Base-by-base conservation (phyloP, 1,140 invertebrate genomes). In the Steinernema khuongi region DNA sequence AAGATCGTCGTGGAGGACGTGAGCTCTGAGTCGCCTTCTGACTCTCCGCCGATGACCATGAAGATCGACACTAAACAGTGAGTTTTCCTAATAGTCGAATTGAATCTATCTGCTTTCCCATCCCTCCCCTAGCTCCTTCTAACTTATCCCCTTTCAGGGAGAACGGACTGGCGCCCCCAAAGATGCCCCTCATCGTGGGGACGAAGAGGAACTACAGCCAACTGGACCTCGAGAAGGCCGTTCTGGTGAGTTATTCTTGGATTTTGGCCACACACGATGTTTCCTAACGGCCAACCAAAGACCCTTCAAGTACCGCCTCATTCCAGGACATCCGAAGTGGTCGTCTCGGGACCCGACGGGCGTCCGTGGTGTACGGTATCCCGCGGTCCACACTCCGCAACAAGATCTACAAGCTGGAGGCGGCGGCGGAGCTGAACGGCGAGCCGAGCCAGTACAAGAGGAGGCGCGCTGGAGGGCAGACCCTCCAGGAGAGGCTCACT, bases 351-450 rank as follows among this genome's bases (percentile, higher is more conserved):
- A 95, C 93, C 0, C 87, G 94, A 32, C 89, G 94, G 74, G 94
- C 94, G 0, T 92, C 94, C 33, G 93, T 93, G 31, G 91, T 96
- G 75, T 97, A 97, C 86, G 93, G 94, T 73, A 95, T 97, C 84
- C 94, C 94, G 1, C 89, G 94, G 70, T 96, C 94, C 70, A 96
- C 94, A 1, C 89, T 97, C 2, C 89, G 94, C 44, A 96, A 96
- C 87, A 97, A 97, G 88, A 89, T 90, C 26, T 94, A 92, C 88
- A 94, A 94, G 86, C 87, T 93, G 81, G 91, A 91, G 33, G 88
- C 90, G 86, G 91, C 76, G 14, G 80, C 80, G 90, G 81, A 86
- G 88, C 67, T 75, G 33, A 75, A 77, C 69, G 79, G 71, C 22
- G 74, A 71, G 89, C 89, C 22, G 17, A 78, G 33, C 18, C 18